phyloP scores from a whole-genome alignment of 1,140 invertebrate genomes.

The Plectrocnemia conspersa region DNA sequence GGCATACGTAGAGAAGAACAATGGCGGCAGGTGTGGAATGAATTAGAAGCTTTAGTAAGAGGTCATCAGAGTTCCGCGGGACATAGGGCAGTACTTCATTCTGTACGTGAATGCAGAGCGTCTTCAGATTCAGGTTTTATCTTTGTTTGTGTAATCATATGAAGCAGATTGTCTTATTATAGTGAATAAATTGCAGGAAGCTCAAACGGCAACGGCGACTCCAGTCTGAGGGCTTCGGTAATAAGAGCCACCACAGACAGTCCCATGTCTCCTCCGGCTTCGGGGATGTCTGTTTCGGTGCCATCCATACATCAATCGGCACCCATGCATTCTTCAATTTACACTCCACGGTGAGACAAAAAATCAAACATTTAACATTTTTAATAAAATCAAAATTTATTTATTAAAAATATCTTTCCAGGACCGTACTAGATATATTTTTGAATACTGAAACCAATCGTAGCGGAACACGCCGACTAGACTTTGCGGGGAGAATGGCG shows the following conservation, averaged over 20 bases:
- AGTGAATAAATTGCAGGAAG: conserved; percentile 18
- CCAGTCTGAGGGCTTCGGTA: conserved; percentile 58
- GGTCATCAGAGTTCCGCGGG: conserved; percentile 63
- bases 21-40: conserved; percentile 83
- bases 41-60: conserved; percentile 79
- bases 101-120: conserved; percentile 75
- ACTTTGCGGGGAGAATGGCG: conserved; percentile 73
- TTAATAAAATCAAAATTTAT: no score
- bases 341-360: conserved; percentile 36
- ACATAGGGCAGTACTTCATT: conserved; percentile 77
- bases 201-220: conserved; percentile 25
- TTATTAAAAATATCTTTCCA: no score
- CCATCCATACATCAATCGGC: conserved; percentile 20
- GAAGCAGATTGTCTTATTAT: not conserved
- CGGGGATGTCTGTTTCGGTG: conserved; percentile 34
- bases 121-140: conserved; percentile 37
- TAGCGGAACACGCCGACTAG: conserved; percentile 57
- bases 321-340: conserved; percentile 29
- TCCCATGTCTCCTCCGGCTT: conserved; percentile 68
- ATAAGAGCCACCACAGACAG: conserved; percentile 77
- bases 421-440: conserved; percentile 63
- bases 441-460: conserved; percentile 51
- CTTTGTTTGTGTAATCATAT: not conserved
- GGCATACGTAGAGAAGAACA: conserved; percentile 77
- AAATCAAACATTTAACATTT: no score